phyloP scores from a whole-genome alignment of 2,797 vertebrate species.

The Gila robusta region DNA sequence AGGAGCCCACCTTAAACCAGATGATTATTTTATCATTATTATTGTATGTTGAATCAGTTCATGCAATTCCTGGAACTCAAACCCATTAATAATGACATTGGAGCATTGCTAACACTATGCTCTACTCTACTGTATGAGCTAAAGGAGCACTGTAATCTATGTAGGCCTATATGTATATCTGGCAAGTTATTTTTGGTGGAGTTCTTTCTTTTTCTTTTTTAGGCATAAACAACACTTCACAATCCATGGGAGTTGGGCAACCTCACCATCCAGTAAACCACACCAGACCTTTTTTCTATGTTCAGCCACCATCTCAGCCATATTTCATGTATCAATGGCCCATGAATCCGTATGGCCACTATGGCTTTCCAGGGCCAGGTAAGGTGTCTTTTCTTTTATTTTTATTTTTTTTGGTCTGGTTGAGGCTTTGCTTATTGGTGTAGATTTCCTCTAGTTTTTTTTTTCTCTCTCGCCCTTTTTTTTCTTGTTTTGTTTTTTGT shows the following conservation, averaged over 20 bases:
- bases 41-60: neutral
- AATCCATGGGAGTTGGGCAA: constrained; percentile 66
- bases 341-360: constrained; percentile 67
- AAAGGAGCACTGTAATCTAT: neutral
- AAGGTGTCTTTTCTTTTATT: neutral
- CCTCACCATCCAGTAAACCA: constrained; percentile 64
- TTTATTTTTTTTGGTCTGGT: neutral
- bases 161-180: neutral
- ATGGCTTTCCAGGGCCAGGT: constrained; percentile 65
- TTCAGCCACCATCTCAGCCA: constrained; percentile 70
- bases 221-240: constrained; percentile 66
- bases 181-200: neutral
- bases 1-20: neutral
- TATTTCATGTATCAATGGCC: constrained; percentile 70
- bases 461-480: no score
- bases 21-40: neutral
- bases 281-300: constrained; percentile 72
- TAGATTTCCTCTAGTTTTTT: neutral
- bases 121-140: neutral
- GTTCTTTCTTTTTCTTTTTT: neutral
- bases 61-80: neutral
- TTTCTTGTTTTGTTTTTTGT: no score
- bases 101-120: neutral
- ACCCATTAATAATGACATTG: neutral
- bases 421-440: neutral